Evolutionary conservation across 92 coral and sea anemone genomes (phyloP), one percentile per base, ranked within the genome.

Genomic region (Epizoanthus illoricatus): DNA sequence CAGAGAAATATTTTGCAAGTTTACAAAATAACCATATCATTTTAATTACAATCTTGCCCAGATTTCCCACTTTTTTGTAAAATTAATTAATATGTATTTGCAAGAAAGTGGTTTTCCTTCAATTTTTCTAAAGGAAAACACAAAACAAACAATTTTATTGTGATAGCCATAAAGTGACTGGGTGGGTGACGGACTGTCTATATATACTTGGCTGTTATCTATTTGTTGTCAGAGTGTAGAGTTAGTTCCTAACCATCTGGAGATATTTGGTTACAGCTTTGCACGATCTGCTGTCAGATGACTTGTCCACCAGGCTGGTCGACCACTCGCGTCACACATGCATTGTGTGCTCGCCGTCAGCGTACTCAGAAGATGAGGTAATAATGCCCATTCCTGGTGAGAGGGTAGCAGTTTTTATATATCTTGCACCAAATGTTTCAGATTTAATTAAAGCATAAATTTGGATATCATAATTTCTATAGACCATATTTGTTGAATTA

Each of bases 281-380:
- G 20, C 99, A 97, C 74, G 98, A 97, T 18, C 79, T 92, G 81
- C 63, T 97, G 65, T 86, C 92, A 24, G 99, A 97, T 83, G 91
- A 94, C 71, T 78, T 97, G 41, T 84, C 98, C 55, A 64, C 87
- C 40, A 86, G 94, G 71, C 83, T 97, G 60, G 90, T 94, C 16
- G 99, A 97, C 84, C 99, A 97, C 81, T 74, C 91, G 5, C 85
- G 90, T 21, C 91, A 89, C 52, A 83, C 94, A 13, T 97, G 99
- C 65, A 96, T 96, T 57, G 97, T 90, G 5, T 96, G 99, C 65
- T 87, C 94, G 39, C 99, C 98, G 52, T 86, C 90, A 19, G 91
- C 96, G 12, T 93, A 91, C 74, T 92, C 98, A 71, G 98, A 93
- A 78, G 91, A 90, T 80, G 97, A 93, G 93, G 99, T 95, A 36